Base-by-base conservation (phyloP, 2,888 invertebrate genomes). In the Ochropleura plecta region DNA sequence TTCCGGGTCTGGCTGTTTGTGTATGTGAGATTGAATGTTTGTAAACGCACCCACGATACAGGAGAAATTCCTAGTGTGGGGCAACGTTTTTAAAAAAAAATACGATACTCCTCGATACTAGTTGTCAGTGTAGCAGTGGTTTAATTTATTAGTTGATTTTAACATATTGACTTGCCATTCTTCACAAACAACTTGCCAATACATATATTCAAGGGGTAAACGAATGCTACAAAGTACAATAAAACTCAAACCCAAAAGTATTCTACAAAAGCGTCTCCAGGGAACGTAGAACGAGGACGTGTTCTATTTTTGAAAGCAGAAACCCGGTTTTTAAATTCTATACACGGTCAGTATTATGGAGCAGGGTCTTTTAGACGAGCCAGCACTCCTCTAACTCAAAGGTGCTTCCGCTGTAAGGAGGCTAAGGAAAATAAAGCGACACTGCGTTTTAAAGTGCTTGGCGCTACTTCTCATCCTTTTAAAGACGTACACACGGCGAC, bases 351-450 rank as follows among this genome's bases (percentile, higher is more conserved):
- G 55, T 20, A n/a, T 65, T 64, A 68, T 68, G 60, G 40, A 65
- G 7, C 42, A 14, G 20, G 16, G 49, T 59, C 67, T 42, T 64
- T 69, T 66, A 66, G 46, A n/a, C 42, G 30, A 51, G 40, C 30
- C 12, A 69, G 49, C 60, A 46, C 70, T 82, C 51, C 8, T 7
- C 55, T 65, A 49, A 40, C 65, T 73, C 79, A 79, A 82, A 82
- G 64, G 66, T 59, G 48, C 12, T 53, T 40, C 12, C 14, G 8
- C 14, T 30, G 14, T 48, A 68, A 46, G 9, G n/a, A 49, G 64
- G 65, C 68, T 40, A 63, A 59, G 40, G 18, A 66, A 74, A 73
- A 70, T 51, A 65, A 69, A 70, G 44, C 5, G 49, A 18, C 40
- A 44, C 57, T 49, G 9, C 14, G 49, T 51, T 55, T 51, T 51